A percentile compares a stretch with the other conserved stretches of the same genome.
Evolutionary conservation across 1,140 invertebrate species (phyloP).

Genomic region (Neodiprion fabricii): DNA sequence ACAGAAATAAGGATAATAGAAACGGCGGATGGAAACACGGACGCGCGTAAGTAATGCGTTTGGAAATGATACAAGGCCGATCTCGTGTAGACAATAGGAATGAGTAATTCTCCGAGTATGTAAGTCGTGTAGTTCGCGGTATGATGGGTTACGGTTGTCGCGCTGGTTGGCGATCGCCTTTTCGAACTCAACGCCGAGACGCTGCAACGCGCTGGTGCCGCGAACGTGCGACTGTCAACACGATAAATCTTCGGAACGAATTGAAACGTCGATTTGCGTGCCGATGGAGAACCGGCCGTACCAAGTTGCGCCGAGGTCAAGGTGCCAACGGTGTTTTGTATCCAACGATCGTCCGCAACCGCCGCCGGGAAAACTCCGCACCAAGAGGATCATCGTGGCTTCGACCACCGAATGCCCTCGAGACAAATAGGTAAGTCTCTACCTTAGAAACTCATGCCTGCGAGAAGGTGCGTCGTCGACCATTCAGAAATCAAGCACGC

Average conservation of each 20-base stretch:
- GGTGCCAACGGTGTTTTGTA: not conserved
- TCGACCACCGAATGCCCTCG: no score
- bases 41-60: not conserved
- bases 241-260: slow-evolving; percentile 5
- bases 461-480: no score
- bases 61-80: slow-evolving; percentile 5
- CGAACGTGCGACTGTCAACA: not conserved
- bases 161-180: not conserved
- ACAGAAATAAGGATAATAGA: not conserved
- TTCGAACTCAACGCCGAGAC: not conserved
- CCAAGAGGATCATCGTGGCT: no score
- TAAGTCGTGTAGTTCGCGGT: slow-evolving; percentile 5
- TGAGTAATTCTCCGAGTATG: not conserved
- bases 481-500: no score
- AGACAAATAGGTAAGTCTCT: no score
- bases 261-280: slow-evolving; percentile 4
- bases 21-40: not conserved
- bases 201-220: not conserved
- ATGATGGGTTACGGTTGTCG: slow-evolving; percentile 6
- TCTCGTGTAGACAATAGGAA: slow-evolving; percentile 1
- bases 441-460: no score
- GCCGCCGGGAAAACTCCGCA: no score
- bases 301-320: not conserved
- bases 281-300: not conserved
- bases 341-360: not conserved